phyloP scores from a whole-genome alignment of 2,797 vertebrate species.

The Enteromius argenteus region DNA sequence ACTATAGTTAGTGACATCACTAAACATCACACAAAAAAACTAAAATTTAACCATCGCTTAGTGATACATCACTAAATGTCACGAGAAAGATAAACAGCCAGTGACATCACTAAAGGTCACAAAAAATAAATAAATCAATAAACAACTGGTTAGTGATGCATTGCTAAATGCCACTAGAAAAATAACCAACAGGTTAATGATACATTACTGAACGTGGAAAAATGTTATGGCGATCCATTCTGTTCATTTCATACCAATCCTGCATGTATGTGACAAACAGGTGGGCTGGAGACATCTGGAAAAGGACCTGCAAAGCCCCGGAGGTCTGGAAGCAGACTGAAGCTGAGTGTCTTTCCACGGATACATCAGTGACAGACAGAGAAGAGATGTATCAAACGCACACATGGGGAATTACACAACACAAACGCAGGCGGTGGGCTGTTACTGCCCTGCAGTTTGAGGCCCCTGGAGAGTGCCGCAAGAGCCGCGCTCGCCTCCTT shows the following conservation, averaged over 20 bases:
- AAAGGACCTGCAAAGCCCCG: not conserved
- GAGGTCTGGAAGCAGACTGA: slow-evolving; percentile 16
- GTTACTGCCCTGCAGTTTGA: slow-evolving; percentile 2
- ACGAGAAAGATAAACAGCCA: too few relatives aligned
- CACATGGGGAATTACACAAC: slow-evolving; percentile 15
- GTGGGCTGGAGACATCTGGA: not conserved
- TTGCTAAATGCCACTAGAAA: too few relatives aligned
- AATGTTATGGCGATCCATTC: not conserved
- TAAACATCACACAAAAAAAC: too few relatives aligned
- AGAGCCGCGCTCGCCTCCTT: not conserved
- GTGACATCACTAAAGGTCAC: too few relatives aligned
- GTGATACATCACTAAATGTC: too few relatives aligned
- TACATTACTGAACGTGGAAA: too few relatives aligned
- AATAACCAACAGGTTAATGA: too few relatives aligned
- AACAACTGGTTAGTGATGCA: too few relatives aligned
- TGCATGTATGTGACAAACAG: slow-evolving; percentile 2
- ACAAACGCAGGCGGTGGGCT: slow-evolving; percentile 3
- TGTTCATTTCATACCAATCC: not conserved
- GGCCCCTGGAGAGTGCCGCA: not conserved
- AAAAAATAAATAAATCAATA: too few relatives aligned
- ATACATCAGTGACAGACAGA: slow-evolving; percentile 10
- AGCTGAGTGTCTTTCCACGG: slow-evolving; percentile 4
- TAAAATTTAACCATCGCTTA: too few relatives aligned
- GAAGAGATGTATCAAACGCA: slow-evolving; percentile 8
- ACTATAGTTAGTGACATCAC: too few relatives aligned